These are phyloP conservation scores for Samia ricini DNA, from an alignment of 1,140 invertebrate species.

Conservation along the genomic window DNA sequence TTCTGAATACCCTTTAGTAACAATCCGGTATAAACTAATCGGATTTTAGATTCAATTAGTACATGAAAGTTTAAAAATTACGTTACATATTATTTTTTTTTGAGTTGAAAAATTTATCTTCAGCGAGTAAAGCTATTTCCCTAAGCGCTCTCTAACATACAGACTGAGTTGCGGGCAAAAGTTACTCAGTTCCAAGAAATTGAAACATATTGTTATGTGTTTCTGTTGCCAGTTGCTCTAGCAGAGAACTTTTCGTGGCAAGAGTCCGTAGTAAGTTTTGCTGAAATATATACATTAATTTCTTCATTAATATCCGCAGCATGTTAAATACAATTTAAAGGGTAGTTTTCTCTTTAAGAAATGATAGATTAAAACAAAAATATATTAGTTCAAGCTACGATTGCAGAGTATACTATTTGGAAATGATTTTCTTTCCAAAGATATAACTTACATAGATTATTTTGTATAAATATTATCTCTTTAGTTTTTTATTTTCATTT, in stretches of 20 bases:
- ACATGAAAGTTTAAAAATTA: neutral
- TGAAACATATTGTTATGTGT: slow-evolving; percentile 9
- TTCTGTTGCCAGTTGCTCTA: neutral
- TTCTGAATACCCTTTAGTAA: too few relatives aligned
- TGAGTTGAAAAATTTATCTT: neutral
- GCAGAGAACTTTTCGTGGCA: neutral
- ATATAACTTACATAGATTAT: too few relatives aligned
- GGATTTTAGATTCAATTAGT: neutral
- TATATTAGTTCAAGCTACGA: too few relatives aligned
- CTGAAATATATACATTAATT: neutral
- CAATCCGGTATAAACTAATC: too few relatives aligned
- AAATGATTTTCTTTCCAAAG: too few relatives aligned
- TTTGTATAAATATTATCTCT: too few relatives aligned
- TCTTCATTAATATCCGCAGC: neutral
- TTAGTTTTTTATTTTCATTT: too few relatives aligned
- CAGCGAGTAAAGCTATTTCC: neutral
- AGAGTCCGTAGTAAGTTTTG: neutral
- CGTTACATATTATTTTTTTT: neutral
- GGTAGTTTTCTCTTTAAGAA: neutral
- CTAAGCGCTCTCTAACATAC: slow-evolving; percentile 8
- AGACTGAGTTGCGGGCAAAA: neutral
- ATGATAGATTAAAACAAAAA: neutral
- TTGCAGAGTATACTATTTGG: too few relatives aligned
- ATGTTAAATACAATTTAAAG: neutral
- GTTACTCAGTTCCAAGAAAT: slow-evolving; percentile 5